A percentile compares a stretch with the other conserved stretches of the same genome.
These are phyloP conservation scores for Eueides isabella DNA, from an alignment of 1,140 invertebrate genomes.

Conservation along the genomic window DNA sequence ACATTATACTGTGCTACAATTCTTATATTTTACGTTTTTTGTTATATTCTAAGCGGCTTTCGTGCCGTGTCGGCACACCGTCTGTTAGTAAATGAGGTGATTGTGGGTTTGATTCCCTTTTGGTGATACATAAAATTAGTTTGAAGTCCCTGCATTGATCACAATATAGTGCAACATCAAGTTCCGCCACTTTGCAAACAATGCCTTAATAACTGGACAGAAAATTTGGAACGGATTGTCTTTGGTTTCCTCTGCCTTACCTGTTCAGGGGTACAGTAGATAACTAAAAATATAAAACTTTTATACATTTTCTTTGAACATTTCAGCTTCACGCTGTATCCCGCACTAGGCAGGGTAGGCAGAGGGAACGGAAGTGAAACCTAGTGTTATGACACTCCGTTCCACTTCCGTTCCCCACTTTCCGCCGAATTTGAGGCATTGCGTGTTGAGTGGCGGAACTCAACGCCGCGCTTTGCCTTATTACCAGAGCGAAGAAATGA, in stretches of 20 bases:
- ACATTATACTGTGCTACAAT: neutral
- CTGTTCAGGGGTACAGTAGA: neutral
- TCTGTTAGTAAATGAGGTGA: neutral
- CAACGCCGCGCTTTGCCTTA: too few relatives aligned
- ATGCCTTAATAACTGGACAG: neutral
- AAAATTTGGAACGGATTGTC: neutral
- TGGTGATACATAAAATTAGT: neutral
- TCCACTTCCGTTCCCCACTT: too few relatives aligned
- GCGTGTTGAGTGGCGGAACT: too few relatives aligned
- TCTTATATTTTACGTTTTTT: neutral
- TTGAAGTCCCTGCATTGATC: too few relatives aligned
- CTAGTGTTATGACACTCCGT: too few relatives aligned
- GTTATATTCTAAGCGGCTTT: neutral
- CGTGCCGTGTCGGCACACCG: neutral
- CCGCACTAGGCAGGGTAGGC: too few relatives aligned
- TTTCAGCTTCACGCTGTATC: too few relatives aligned
- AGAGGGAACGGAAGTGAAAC: too few relatives aligned
- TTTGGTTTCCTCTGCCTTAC: neutral
- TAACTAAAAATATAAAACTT: too few relatives aligned
- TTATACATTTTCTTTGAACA: too few relatives aligned
- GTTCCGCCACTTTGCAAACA: neutral
- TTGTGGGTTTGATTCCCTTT: neutral
- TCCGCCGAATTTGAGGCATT: too few relatives aligned
- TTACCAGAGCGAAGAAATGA: too few relatives aligned
- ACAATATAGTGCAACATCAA: neutral